Evolutionary conservation across 1,140 invertebrate species (phyloP), one percentile per base, ranked within the genome.

Genomic region (Bradynema listronoti): DNA sequence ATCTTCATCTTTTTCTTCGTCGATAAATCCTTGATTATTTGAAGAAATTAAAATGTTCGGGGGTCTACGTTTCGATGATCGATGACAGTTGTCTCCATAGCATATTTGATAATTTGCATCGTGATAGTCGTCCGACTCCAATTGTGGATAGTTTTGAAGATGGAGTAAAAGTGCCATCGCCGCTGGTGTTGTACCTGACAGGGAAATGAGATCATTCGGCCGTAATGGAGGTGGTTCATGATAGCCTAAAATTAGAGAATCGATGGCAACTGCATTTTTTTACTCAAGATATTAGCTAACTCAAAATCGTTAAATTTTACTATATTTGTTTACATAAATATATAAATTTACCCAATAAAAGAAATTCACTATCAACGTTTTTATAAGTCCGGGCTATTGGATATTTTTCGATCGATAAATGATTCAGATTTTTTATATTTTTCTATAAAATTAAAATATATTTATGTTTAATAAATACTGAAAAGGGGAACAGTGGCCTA

Each of bases 361-460:
- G 51, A 49, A 64, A 66, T 47, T 66, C 65, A n/a, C 58, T 49
- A n/a, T 50, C 65, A 33, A 46, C 32, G 4, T 56, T 66, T 39
- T 29, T 68, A 14, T 65, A 72, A 5, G 54, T n/a, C n/a, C n/a
- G n/a, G n/a, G n/a, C n/a, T n/a, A n/a, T n/a, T n/a, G n/a, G n/a
- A n/a, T n/a, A n/a, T n/a, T n/a, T n/a, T n/a, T n/a, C n/a, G n/a
- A n/a, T n/a, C n/a, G n/a, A n/a, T n/a, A n/a, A n/a, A n/a, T n/a
- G n/a, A n/a, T n/a, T n/a, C n/a, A n/a, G n/a, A n/a, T n/a, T n/a
- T n/a, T n/a, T n/a, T n/a, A n/a, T n/a, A n/a, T n/a, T n/a, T n/a
- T n/a, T n/a, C n/a, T n/a, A n/a, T n/a, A n/a, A n/a, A n/a, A n/a
- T n/a, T n/a, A n/a, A n/a, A n/a, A n/a, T n/a, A n/a, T n/a, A n/a